Percentiles rank a stretch among this genome's conserved stretches.
Conservation (phyloP, 2,888 invertebrate genomes). For the Drosophila trichaetosa region DNA sequence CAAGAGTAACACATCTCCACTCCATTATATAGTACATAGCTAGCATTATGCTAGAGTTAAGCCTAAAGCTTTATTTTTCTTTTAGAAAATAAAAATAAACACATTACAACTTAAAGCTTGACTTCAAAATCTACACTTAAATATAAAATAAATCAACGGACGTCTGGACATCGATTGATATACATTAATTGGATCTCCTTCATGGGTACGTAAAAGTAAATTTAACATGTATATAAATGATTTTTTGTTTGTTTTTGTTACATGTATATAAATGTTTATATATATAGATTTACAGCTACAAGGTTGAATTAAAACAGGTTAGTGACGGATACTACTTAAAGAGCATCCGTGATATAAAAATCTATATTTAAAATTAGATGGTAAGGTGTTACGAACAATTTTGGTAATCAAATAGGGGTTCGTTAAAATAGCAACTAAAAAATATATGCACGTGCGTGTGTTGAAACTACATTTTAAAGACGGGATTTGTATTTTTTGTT, state of each 20-base stretch:
- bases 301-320: slow-evolving; percentile 11
- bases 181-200: slow-evolving; percentile 15
- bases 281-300: slow-evolving; percentile 10
- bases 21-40: slow-evolving; percentile 18
- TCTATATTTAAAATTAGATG: slow-evolving; percentile 19
- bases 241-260: background rate
- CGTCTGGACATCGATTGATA: slow-evolving; percentile 26
- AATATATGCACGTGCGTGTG: slow-evolving; percentile 9
- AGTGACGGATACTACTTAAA: slow-evolving; percentile 20
- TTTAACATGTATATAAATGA: slow-evolving; percentile 5
- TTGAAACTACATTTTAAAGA: slow-evolving; percentile 29
- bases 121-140: slow-evolving; percentile 34
- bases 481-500: slow-evolving; percentile 2
- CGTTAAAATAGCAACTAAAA: slow-evolving; percentile 33
- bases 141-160: slow-evolving; percentile 43
- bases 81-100: slow-evolving; percentile 57
- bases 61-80: slow-evolving; percentile 50
- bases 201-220: slow-evolving; percentile 4
- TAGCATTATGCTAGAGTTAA: slow-evolving; percentile 31
- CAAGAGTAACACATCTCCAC: slow-evolving; percentile 34
- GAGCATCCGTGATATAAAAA: slow-evolving; percentile 19
- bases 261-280: slow-evolving; percentile 1
- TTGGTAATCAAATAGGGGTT: slow-evolving; percentile 27
- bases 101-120: slow-evolving; percentile 32
- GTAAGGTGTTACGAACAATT: slow-evolving; percentile 23